phyloP scores from a whole-genome alignment of 2,888 invertebrate genomes.

The Phaonia tiefii region DNA sequence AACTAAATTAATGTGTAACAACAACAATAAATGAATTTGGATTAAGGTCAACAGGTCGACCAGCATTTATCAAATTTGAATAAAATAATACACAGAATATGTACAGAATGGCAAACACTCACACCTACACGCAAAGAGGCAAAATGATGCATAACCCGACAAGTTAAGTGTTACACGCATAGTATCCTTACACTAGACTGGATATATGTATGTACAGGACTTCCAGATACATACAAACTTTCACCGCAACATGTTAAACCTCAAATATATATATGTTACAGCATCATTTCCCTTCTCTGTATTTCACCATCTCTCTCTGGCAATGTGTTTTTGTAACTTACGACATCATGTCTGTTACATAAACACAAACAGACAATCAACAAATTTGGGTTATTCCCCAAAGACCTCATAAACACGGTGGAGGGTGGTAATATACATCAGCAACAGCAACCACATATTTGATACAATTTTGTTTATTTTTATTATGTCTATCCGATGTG shows the following conservation, averaged over 20 bases:
- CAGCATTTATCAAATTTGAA: constrained; percentile 61
- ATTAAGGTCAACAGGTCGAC: constrained; percentile 69
- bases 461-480: not conserved
- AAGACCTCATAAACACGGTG: constrained; percentile 28
- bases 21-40: constrained; percentile 51
- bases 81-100: constrained; percentile 42
- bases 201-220: constrained; percentile 40
- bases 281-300: too few relatives aligned
- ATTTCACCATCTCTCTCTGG: too few relatives aligned
- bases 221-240: not conserved
- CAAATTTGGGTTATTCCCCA: constrained; percentile 63
- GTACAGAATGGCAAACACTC: constrained; percentile 40
- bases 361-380: constrained; percentile 49
- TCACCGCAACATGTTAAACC: not conserved
- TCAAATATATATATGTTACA: too few relatives aligned
- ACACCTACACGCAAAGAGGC: constrained; percentile 17
- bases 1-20: constrained; percentile 51
- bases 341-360: not conserved
- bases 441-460: constrained; percentile 33
- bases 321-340: too few relatives aligned
- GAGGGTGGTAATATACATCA: constrained; percentile 25
- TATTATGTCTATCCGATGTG: not conserved
- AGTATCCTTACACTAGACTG: constrained; percentile 10
- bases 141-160: not conserved
- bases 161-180: constrained; percentile 33